Conservation (phyloP, 2,888 invertebrate genomes). For the Thecocarcelia acutangulata region DNA sequence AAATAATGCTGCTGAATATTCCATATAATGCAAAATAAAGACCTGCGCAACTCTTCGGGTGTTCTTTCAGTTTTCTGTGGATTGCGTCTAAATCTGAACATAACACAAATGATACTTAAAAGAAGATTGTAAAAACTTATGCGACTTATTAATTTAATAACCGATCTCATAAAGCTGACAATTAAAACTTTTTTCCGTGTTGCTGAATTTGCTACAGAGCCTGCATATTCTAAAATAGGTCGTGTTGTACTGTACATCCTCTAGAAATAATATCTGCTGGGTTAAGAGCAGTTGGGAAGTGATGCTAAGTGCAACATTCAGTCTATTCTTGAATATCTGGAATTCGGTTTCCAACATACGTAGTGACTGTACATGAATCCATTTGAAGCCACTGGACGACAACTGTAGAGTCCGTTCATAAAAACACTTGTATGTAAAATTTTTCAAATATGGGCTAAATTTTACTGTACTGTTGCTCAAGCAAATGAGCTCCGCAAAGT, state of each 20-base stretch:
- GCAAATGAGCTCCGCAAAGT: constrained; percentile 26
- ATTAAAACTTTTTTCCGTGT: constrained; percentile 25
- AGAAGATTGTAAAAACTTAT: too few relatives aligned
- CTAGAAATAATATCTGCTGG: too few relatives aligned
- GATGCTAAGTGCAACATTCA: constrained; percentile 44
- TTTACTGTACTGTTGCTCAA: constrained; percentile 36
- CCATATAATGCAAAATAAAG: too few relatives aligned
- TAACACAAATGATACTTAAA: too few relatives aligned
- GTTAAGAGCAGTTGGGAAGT: constrained; percentile 38
- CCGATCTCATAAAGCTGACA: too few relatives aligned
- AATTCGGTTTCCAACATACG: constrained; percentile 52
- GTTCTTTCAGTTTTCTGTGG: too few relatives aligned
- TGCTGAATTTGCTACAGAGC: constrained; percentile 21
- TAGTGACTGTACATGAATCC: constrained; percentile 44
- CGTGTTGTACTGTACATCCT: too few relatives aligned
- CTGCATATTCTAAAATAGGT: constrained; percentile 53
- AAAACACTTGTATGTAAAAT: constrained; percentile 18
- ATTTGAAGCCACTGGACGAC: constrained; percentile 45
- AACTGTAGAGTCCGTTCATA: constrained; percentile 49
- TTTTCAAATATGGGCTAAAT: constrained; percentile 36
- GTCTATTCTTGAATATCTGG: constrained; percentile 52
- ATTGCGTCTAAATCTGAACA: too few relatives aligned
- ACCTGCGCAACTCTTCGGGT: too few relatives aligned
- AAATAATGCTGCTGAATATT: constrained; percentile 15
- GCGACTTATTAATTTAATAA: too few relatives aligned